These are phyloP conservation scores for Pemphredon lugubris DNA, from an alignment of 2,888 invertebrate species.

Conservation along the genomic window DNA sequence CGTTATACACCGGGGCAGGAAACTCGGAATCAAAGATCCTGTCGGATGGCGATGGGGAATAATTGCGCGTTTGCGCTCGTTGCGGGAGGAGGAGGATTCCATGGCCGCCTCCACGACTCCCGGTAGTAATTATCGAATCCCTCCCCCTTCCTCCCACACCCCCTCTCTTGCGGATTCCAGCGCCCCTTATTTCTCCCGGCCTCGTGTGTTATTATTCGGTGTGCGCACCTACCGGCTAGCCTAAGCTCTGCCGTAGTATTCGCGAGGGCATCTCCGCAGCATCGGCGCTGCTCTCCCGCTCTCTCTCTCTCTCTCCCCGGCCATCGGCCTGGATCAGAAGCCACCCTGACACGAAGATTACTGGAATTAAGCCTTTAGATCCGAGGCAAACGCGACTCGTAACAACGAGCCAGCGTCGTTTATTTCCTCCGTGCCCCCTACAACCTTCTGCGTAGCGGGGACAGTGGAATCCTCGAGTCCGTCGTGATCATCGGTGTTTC, in stretches of 20 bases:
- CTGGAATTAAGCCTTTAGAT: constrained; percentile 76
- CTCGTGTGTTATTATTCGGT: constrained; percentile 77
- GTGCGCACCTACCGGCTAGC: constrained; percentile 62
- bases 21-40: constrained; percentile 76
- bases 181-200: constrained; percentile 45
- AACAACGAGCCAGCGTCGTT: constrained; percentile 30
- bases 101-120: constrained; percentile 79
- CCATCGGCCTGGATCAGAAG: constrained; percentile 70
- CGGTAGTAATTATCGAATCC: constrained; percentile 80
- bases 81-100: constrained; percentile 78
- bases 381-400: constrained; percentile 51
- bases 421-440: constrained; percentile 10
- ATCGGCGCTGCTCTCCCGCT: too few species aligned
- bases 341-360: constrained; percentile 78
- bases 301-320: too few species aligned
- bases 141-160: constrained; percentile 42
- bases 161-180: constrained; percentile 30
- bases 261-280: constrained; percentile 42
- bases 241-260: constrained; percentile 36
- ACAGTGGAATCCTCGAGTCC: too few species aligned
- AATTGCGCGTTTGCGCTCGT: constrained; percentile 80
- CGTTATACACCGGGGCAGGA: constrained; percentile 60
- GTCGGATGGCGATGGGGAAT: constrained; percentile 74
- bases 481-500: too few species aligned
- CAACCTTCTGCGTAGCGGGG: not conserved